Base-by-base conservation (phyloP, 1,140 invertebrate genomes). In the Contarinia nasturtii region DNA sequence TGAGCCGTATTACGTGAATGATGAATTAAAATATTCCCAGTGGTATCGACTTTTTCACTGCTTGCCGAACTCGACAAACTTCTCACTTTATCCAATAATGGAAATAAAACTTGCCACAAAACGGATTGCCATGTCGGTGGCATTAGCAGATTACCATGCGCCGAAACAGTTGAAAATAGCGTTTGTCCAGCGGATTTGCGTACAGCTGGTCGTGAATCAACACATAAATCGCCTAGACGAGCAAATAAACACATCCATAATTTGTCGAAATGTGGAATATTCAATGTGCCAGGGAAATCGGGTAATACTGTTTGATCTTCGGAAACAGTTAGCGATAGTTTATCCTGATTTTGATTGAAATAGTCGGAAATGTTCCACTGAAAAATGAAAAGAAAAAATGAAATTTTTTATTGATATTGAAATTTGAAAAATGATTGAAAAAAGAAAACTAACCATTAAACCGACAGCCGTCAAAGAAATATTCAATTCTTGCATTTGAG, bases 281-380 rank as follows among this genome's bases (percentile, higher is more conserved):
- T 82, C 10, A 82, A 73, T 20, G 79, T 81, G 43, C 82, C 80
- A 40, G 84, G 83, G 63, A 86, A 82, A 56, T 88, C 83, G 1
- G 85, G 84, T 54, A 86, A 79, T 19, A 84, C 77, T 43, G 76
- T 72, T 18, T 69, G 67, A 58, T 86, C 80, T 56, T 75, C 74
- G 47, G 71, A 71, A 45, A 87, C 66, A 36, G 77, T 78, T 50
- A 73, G 71, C 55, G 75, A 76, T 49, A 96, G 74, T 67, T 87
- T 86, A 53, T 87, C 81, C 59, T 90, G 82, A 67, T 94, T 94
- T 73, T 95, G 89, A 68, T 86, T 92, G 55, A 96, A 84, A 61
- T 92, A 93, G 67, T 96, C 92, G 2, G 90, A 91, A 57, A 96
- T 92, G 61, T 96, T 96, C 92, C 92, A 97, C 90, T 92, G 66